A percentile compares a stretch with the other conserved stretches of the same genome.
phyloP scores from a whole-genome alignment of 2,797 vertebrate species.

The Muscicapa striata region DNA sequence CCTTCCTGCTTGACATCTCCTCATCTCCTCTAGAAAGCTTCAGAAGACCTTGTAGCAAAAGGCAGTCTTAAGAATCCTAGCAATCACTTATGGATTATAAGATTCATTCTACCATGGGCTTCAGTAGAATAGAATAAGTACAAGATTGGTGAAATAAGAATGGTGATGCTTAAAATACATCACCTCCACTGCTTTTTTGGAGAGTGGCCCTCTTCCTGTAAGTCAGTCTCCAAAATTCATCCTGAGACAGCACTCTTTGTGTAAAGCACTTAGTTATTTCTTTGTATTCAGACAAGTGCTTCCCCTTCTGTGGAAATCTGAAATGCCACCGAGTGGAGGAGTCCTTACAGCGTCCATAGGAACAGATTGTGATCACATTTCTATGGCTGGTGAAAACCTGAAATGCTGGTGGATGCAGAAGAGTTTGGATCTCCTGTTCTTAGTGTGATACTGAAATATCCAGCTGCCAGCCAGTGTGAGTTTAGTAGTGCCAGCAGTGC shows the following conservation, averaged over 20 bases:
- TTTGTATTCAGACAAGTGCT: not conserved
- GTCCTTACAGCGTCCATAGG: not conserved
- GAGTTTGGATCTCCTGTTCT: not conserved
- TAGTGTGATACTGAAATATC: not conserved
- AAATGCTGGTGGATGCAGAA: not conserved
- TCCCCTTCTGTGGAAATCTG: not conserved
- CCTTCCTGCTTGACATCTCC: not conserved
- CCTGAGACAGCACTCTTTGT: not conserved
- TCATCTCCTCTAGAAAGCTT: not conserved
- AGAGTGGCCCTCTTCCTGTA: not conserved
- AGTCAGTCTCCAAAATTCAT: not conserved
- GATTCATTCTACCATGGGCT: not conserved
- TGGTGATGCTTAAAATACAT: not conserved
- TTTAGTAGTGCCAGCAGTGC: not conserved
- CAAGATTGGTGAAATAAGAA: not conserved
- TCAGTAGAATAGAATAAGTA: not conserved
- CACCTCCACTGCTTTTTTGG: not conserved
- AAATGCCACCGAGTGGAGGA: not conserved
- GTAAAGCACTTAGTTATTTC: not conserved
- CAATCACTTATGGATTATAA: not conserved
- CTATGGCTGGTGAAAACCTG: not conserved
- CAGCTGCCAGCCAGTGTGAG: not conserved
- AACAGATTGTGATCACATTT: not conserved
- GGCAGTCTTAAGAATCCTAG: not conserved
- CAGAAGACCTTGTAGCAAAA: conserved; percentile 23